These are phyloP conservation scores for Chrysochloris asiatica DNA, from an alignment of 2,113 vertebrate species.

Conservation along the genomic window DNA sequence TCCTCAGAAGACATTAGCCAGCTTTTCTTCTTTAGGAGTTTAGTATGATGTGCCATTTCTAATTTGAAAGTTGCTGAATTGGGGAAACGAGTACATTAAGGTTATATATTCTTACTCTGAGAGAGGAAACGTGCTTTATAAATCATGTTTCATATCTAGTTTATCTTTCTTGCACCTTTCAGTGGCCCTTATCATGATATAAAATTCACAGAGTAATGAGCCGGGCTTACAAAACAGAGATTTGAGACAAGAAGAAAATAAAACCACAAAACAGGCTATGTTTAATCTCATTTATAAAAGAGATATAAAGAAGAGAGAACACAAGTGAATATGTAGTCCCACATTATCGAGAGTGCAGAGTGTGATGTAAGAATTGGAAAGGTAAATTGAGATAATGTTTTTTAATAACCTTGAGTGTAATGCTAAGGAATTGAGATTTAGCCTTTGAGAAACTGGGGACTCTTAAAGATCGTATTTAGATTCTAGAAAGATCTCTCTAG, in stretches of 20 bases:
- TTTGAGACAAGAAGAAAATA: background rate
- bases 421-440: background rate
- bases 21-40: constrained; percentile 14
- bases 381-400: background rate
- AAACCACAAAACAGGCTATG: background rate
- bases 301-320: background rate
- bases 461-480: background rate
- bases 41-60: background rate
- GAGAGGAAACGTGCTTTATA: background rate
- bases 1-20: background rate
- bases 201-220: constrained; percentile 25
- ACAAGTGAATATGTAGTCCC: too few species aligned
- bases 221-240: background rate
- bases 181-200: background rate
- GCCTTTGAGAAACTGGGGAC: background rate
- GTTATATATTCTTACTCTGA: background rate
- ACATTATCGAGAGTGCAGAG: too few species aligned
- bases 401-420: background rate
- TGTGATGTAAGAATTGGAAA: background rate
- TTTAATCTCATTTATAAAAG: background rate
- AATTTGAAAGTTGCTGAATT: constrained; percentile 31
- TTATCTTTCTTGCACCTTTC: background rate
- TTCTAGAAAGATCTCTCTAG: background rate
- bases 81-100: background rate
- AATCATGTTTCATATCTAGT: background rate